phyloP scores from a whole-genome alignment of 2,888 invertebrate genomes.

The Noctuana brunneofusca region DNA sequence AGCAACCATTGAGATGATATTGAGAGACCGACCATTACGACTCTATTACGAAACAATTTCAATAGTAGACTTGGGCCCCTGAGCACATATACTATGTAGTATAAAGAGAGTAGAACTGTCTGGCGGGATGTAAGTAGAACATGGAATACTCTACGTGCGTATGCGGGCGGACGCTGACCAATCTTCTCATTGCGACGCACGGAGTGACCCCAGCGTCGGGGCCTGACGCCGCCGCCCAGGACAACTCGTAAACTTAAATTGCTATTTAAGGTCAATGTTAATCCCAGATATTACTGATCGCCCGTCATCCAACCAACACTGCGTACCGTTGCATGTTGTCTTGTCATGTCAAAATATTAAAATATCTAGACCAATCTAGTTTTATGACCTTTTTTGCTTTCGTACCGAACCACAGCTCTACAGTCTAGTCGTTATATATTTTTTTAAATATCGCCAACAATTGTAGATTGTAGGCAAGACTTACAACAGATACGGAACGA shows the following conservation, averaged over 20 bases:
- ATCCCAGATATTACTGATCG: constrained; percentile 41
- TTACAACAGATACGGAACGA: too few species aligned
- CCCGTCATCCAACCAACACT: constrained; percentile 14
- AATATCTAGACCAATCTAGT: constrained; percentile 20
- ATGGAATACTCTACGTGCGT: not conserved
- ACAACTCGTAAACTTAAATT: constrained; percentile 65
- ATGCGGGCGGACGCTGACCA: constrained; percentile 64
- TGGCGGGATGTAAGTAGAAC: not conserved
- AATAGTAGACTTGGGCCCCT: too few species aligned
- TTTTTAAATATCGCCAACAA: too few species aligned
- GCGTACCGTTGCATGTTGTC: constrained; percentile 20
- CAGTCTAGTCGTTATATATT: too few species aligned
- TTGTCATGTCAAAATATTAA: constrained; percentile 8
- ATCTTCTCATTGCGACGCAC: constrained; percentile 66
- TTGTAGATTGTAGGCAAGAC: too few species aligned
- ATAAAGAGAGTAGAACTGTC: not conserved
- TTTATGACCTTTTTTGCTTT: constrained; percentile 13
- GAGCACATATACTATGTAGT: too few species aligned
- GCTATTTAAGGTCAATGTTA: constrained; percentile 73
- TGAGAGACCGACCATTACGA: too few species aligned
- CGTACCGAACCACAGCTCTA: too few species aligned
- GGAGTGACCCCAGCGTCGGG: constrained; percentile 52
- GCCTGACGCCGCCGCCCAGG: constrained; percentile 46
- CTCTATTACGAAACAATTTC: too few species aligned
- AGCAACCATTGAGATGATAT: too few species aligned